Conservation (phyloP, 2,113 vertebrate genomes). For the Neodontobutis hainanensis region DNA sequence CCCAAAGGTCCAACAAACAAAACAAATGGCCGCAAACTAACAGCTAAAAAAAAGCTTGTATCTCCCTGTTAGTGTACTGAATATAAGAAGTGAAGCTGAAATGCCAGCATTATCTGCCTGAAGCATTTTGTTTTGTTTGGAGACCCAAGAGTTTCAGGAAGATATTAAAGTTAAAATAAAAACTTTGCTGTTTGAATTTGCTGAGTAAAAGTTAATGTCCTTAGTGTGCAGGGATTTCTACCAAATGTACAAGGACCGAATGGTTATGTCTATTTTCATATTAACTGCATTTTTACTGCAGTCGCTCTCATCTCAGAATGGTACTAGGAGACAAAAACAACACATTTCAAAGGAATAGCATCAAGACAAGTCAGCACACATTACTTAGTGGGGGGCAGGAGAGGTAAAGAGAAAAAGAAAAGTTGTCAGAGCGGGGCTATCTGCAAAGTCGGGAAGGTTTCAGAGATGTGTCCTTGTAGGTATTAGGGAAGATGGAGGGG, state of each 20-base stretch:
- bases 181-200: too few species aligned
- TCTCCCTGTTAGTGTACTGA: neutral
- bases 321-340: conserved; percentile 20
- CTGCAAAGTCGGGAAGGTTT: neutral
- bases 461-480: conserved; percentile 2
- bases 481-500: conserved; percentile 5
- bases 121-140: too few species aligned
- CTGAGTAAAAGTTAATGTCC: too few species aligned
- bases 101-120: too few species aligned
- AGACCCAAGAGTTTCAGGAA: too few species aligned
- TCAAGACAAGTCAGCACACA: conserved; percentile 1
- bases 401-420: conserved; percentile 5
- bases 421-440: conserved; percentile 1
- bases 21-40: too few species aligned
- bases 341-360: neutral
- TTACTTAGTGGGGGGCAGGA: conserved; percentile 11
- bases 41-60: too few species aligned
- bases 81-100: too few species aligned
- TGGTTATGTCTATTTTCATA: conserved; percentile 37
- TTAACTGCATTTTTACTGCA: conserved; percentile 33
- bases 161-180: too few species aligned
- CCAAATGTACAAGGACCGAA: too few species aligned
- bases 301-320: conserved; percentile 15
- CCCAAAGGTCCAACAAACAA: too few species aligned
- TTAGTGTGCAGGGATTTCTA: too few species aligned